These are phyloP conservation scores for Dusona sp. DNA, from an alignment of 2,888 invertebrate genomes.

Conservation along the genomic window DNA sequence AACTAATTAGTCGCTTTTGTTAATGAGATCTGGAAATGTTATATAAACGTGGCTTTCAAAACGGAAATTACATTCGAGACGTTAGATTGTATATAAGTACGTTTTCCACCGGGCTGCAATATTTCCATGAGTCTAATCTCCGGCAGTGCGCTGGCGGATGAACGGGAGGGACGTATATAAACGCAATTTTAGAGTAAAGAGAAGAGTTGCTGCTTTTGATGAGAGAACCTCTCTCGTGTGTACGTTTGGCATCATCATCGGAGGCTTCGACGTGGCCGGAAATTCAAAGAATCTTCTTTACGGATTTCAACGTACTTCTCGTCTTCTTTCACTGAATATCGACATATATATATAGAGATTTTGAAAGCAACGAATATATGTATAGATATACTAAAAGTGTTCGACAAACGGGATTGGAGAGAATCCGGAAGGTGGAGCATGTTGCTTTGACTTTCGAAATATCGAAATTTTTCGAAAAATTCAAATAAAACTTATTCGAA, in stretches of 20 bases:
- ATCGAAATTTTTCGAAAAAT: neutral
- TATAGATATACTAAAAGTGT: neutral
- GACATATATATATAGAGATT: neutral
- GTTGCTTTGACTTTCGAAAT: neutral
- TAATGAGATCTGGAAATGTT: conserved; percentile 3
- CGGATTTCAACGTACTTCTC: conserved; percentile 25
- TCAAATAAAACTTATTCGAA: neutral
- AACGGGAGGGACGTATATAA: conserved; percentile 14
- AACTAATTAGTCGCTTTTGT: neutral
- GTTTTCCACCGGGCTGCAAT: conserved; percentile 2
- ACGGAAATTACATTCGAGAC: conserved; percentile 38
- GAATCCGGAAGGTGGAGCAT: neutral
- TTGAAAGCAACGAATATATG: neutral
- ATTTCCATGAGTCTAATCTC: conserved; percentile 45
- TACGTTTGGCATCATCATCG: conserved; percentile 49
- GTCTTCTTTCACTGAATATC: neutral
- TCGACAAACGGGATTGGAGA: neutral
- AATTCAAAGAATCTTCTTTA: conserved; percentile 60
- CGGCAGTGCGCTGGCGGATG: conserved; percentile 8
- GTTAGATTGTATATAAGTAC: conserved; percentile 1
- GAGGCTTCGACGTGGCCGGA: conserved; percentile 52
- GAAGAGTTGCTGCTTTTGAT: conserved; percentile 22
- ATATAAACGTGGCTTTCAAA: neutral
- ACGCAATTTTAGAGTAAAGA: conserved; percentile 13
- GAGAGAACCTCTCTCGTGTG: conserved; percentile 27